Conservation (phyloP, 2,888 invertebrate species). For the Machimus atricapillus region DNA sequence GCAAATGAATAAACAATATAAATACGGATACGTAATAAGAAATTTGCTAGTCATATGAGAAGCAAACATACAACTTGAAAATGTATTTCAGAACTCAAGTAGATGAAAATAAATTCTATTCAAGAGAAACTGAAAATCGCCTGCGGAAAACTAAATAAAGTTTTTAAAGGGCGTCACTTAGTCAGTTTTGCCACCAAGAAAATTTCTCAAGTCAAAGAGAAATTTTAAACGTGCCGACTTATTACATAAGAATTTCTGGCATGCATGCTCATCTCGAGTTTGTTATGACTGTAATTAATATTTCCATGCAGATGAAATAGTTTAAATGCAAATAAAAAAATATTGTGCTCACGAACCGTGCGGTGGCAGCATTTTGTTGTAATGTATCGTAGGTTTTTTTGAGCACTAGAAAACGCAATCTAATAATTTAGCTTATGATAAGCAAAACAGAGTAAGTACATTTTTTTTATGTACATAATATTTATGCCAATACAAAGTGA, state of each 20-base stretch:
- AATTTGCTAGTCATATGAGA: neutral
- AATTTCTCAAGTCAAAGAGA: neutral
- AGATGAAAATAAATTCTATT: neutral
- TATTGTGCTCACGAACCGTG: neutral
- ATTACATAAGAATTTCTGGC: neutral
- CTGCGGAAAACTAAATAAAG: neutral
- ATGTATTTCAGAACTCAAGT: neutral
- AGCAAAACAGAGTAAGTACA: too few relatives aligned
- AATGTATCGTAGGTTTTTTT: neutral
- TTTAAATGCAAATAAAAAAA: neutral
- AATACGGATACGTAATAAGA: neutral
- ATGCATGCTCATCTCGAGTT: neutral
- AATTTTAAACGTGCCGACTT: neutral
- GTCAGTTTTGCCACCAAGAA: neutral
- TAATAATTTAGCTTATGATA: neutral
- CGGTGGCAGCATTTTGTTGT: neutral
- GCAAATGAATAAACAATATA: too few relatives aligned
- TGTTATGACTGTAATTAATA: neutral
- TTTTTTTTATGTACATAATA: too few relatives aligned
- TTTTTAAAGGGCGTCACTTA: neutral
- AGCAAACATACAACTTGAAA: neutral
- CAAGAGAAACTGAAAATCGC: neutral
- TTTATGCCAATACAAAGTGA: too few relatives aligned
- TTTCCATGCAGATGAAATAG: neutral
- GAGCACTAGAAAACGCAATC: neutral